These are phyloP conservation scores for Exaiptasia diaphana DNA, from an alignment of 64 coral and sea anemone genomes.

Conservation along the genomic window DNA sequence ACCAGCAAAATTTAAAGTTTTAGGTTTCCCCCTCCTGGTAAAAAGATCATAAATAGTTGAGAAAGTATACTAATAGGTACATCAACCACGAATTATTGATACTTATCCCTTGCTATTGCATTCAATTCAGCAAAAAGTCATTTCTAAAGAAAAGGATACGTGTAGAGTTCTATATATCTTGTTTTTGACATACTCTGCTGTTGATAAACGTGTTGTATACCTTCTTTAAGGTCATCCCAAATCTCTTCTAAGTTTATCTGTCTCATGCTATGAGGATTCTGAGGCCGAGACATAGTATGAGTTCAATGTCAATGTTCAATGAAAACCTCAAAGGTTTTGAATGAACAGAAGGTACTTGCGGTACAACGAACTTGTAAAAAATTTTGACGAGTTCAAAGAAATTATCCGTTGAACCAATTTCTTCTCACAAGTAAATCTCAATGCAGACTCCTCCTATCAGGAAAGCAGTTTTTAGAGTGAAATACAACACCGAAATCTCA, in stretches of 20 bases:
- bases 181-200: constrained; percentile 94
- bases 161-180: constrained; percentile 99
- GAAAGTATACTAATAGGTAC: too few relatives aligned
- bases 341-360: not conserved
- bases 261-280: constrained; percentile 95
- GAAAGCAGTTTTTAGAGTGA: not conserved
- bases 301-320: constrained; percentile 18
- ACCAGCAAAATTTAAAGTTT: too few relatives aligned
- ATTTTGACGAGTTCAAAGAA: constrained; percentile 7
- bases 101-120: too few relatives aligned
- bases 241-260: constrained; percentile 99
- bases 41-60: too few relatives aligned
- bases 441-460: too few relatives aligned
- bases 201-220: constrained; percentile 96
- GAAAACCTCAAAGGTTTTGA: not conserved
- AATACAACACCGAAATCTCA: not conserved
- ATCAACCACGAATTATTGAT: too few relatives aligned
- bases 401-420: too few relatives aligned
- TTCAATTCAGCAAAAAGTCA: too few relatives aligned
- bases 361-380: too few relatives aligned
- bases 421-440: too few relatives aligned
- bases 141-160: constrained; percentile 92
- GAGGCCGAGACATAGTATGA: constrained; percentile 78
- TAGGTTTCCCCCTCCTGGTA: too few relatives aligned
- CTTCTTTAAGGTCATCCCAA: constrained; percentile 98